Conservation (phyloP, 2,888 invertebrate genomes). For the Criorhina ranunculi region DNA sequence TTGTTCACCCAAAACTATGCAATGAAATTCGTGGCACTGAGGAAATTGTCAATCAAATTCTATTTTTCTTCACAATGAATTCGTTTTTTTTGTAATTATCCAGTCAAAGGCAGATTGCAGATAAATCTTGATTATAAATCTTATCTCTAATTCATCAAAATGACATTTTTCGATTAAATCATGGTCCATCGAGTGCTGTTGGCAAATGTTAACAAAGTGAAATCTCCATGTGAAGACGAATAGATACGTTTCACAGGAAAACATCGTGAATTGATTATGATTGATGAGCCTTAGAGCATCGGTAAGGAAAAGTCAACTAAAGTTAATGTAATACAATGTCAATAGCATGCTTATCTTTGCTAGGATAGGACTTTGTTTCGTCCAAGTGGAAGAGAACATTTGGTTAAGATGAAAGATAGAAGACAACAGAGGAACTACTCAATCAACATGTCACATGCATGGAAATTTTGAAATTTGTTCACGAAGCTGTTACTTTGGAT, state of each 20-base stretch:
- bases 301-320: neutral
- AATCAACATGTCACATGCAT: no score
- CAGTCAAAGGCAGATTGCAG: neutral
- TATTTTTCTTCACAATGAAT: no score
- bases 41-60: neutral
- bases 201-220: neutral
- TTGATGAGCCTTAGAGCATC: constrained; percentile 14
- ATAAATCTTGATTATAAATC: neutral
- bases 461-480: no score
- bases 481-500: no score
- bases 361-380: neutral
- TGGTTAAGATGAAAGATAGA: neutral
- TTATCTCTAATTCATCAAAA: constrained; percentile 18
- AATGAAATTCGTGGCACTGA: neutral
- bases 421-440: no score
- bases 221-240: constrained; percentile 2
- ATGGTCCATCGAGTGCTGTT: neutral
- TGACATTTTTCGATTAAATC: constrained; percentile 22
- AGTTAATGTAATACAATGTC: constrained; percentile 29
- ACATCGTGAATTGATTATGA: constrained; percentile 29
- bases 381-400: neutral
- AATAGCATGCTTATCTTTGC: constrained; percentile 4
- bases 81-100: constrained; percentile 7
- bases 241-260: no score
- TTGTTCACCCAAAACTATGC: neutral